Evolutionary conservation across 1,140 invertebrate genomes (phyloP).

Genomic region (Pseudomyrmex flavicornis): DNA sequence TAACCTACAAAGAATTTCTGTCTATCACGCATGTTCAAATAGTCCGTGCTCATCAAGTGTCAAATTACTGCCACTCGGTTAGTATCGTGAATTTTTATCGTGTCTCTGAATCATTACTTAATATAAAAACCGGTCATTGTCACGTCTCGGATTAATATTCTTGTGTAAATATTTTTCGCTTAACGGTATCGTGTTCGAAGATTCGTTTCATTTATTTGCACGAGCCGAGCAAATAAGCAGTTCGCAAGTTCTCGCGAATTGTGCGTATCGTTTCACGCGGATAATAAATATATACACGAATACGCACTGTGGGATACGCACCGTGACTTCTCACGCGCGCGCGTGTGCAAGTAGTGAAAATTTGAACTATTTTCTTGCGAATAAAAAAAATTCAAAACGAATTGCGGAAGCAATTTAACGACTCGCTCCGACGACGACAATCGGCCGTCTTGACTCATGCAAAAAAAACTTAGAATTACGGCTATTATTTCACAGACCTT

Average conservation of each 20-base stretch:
- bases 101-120: slow-evolving; percentile 20
- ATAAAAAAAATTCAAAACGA: not conserved
- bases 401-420: not conserved
- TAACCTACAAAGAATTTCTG: slow-evolving; percentile 9
- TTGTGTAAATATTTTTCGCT: not conserved
- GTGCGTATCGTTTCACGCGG: not conserved
- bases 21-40: not conserved
- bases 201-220: not conserved
- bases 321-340: not conserved
- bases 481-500: not conserved
- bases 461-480: slow-evolving; percentile 15
- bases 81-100: slow-evolving; percentile 4
- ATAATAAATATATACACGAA: not conserved
- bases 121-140: slow-evolving; percentile 4
- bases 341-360: not conserved
- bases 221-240: not conserved
- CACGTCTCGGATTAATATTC: slow-evolving; percentile 13
- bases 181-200: not conserved
- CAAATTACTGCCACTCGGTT: slow-evolving; percentile 9
- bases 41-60: slow-evolving; percentile 9
- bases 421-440: not conserved
- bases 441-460: slow-evolving; percentile 11
- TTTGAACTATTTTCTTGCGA: not conserved
- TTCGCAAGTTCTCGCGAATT: not conserved
- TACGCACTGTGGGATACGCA: not conserved